Conservation (phyloP, 2,797 vertebrate genomes). For the Fistularia commersonii region DNA sequence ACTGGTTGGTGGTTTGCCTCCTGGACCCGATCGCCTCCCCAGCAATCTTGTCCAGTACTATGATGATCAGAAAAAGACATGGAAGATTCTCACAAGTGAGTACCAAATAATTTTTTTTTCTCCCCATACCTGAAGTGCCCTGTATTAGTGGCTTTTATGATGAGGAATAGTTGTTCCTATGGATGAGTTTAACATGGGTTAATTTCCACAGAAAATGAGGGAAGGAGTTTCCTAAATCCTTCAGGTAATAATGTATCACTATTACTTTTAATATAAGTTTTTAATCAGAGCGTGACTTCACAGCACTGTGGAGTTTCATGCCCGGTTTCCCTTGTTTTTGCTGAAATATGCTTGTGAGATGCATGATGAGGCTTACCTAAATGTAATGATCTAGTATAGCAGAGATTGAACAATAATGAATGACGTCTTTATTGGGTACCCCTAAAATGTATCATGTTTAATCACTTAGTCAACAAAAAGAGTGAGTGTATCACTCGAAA, state of each 20-base stretch:
- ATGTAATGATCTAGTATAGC: constrained; percentile 88
- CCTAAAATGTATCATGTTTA: constrained; percentile 41
- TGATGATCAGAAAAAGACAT: constrained; percentile 99
- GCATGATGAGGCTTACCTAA: constrained; percentile 87
- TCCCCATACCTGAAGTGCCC: constrained; percentile 39
- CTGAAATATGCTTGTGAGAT: constrained; percentile 90
- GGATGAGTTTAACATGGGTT: constrained; percentile 71
- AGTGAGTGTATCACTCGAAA: constrained; percentile 28
- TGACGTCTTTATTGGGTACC: constrained; percentile 62
- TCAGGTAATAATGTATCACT: constrained; percentile 98
- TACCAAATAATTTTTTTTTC: constrained; percentile 39
- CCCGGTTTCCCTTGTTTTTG: constrained; percentile 92
- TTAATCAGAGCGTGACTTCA: constrained; percentile 99
- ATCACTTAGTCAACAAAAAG: constrained; percentile 29
- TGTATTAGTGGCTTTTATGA: constrained; percentile 57
- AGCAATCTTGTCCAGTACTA: constrained; percentile 99
- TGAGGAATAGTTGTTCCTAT: constrained; percentile 64
- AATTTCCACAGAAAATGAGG: constrained; percentile 69
- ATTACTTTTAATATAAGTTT: constrained; percentile 99
- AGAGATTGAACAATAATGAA: constrained; percentile 82
- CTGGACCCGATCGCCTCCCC: constrained; percentile 97
- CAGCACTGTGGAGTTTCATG: constrained; percentile 91
- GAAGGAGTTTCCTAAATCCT: constrained; percentile 79
- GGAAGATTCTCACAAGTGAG: constrained; percentile 99
- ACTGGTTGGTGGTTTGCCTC: constrained; percentile 96